phyloP scores from a whole-genome alignment of 2,888 invertebrate genomes.

The Coelopa pilipes region DNA sequence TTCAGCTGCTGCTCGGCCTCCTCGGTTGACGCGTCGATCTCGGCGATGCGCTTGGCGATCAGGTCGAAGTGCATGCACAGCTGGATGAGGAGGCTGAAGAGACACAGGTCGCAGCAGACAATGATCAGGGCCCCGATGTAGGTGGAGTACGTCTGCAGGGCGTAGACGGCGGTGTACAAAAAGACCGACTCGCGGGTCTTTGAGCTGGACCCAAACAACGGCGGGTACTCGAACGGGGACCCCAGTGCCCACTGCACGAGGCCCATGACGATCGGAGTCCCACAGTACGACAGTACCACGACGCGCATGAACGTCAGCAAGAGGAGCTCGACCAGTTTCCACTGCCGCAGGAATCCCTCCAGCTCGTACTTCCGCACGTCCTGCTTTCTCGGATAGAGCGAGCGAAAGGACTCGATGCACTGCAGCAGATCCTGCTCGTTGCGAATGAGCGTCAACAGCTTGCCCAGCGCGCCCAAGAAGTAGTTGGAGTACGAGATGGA shows the following conservation, averaged over 20 bases:
- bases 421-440: not conserved
- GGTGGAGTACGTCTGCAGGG: not conserved
- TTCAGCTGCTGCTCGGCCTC: constrained; percentile 19
- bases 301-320: not conserved
- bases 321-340: not conserved
- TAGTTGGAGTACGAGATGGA: not conserved
- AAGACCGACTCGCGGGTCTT: not conserved
- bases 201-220: too few relatives aligned
- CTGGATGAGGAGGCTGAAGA: constrained; percentile 3
- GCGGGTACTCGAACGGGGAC: not conserved
- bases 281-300: not conserved
- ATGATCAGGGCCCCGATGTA: not conserved
- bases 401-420: not conserved
- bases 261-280: not conserved
- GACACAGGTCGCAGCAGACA: not conserved
- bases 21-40: constrained; percentile 31
- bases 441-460: not conserved
- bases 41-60: constrained; percentile 30
- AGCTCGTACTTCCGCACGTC: not conserved
- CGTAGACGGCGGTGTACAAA: not conserved
- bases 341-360: not conserved
- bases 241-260: not conserved
- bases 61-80: constrained; percentile 6
- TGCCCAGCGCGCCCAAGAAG: not conserved
- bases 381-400: not conserved